Evolutionary conservation across 92 coral and sea anemone species (phyloP), one percentile per base, ranked within the genome.

Genomic region (Scolanthus callimorphus): DNA sequence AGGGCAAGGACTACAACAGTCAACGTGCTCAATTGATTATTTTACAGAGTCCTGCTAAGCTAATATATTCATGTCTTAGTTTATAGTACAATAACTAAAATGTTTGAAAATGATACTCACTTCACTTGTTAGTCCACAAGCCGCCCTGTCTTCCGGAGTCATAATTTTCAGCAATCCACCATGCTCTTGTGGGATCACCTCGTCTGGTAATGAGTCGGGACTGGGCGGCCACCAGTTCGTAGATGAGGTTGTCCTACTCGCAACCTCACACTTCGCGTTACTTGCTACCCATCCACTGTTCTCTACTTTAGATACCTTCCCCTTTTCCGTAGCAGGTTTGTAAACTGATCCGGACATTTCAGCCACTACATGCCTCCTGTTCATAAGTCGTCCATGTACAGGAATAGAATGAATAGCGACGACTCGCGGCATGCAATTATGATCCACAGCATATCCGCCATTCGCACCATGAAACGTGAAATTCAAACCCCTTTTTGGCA

Each of bases 371-470:
- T 68, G 64, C 27, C 39, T 19, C 10, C 55, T 62, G 8, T 39
- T 59, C 29, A 55, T 52, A 56, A 57, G 50, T 25, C 45, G 17
- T 27, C 57, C 60, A 15, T 51, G 49, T 27, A 49, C 55, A 37
- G 82, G 73, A 17, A 69, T 58, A 9, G 89, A 76, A 38, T 82
- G 83, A 29, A 82, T 74, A 3, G 84, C 89, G 8, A 70, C 51
- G n/a, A 82, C 58, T 70, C 74, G 74, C 22, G 89, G 89, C 71
- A 82, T 77, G 23, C 60, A 45, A 25, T 60, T 58, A 49, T 82
- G 89, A 47, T 82, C 89, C 29, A 75, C 65, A 4, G 89, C 89
- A 13, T 46, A 73, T 19, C 89, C 89, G 13, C 89, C 89, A 31
- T 68, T 68, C 23, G 39, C 28, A 25, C 53, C 68, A 23, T 62